phyloP scores from a whole-genome alignment of 2,113 vertebrate species.

The Notechis scutatus region DNA sequence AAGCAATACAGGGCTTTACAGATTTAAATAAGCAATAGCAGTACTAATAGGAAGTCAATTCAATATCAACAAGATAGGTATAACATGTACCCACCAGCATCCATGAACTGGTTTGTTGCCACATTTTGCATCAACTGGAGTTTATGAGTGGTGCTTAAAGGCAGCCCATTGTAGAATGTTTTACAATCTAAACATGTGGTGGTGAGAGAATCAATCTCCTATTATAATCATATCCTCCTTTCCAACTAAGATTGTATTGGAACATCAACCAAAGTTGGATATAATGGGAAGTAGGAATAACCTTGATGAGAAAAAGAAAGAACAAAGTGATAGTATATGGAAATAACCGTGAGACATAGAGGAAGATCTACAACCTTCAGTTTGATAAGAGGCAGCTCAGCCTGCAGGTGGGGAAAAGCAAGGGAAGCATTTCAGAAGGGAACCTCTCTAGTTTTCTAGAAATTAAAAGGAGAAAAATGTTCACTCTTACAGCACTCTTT shows the following conservation, averaged over 20 bases:
- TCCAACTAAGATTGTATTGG: not conserved
- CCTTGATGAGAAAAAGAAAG: not conserved
- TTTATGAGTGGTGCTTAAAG: not conserved
- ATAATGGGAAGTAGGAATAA: not conserved
- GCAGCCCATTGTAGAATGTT: not conserved
- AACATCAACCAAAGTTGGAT: not conserved
- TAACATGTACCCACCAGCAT: not conserved
- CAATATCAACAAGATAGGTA: not conserved
- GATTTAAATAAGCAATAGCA: not conserved
- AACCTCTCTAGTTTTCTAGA: not conserved
- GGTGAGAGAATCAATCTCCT: not conserved
- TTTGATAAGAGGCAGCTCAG: not conserved
- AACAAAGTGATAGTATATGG: not conserved
- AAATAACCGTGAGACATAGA: not conserved
- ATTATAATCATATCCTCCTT: not conserved
- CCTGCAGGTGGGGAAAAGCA: not conserved
- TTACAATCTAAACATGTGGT: not conserved
- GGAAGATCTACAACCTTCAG: not conserved
- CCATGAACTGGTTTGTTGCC: not conserved
- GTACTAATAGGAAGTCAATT: not conserved
- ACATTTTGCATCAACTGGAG: not conserved
- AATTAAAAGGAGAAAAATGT: not conserved
- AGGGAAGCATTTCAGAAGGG: not conserved
- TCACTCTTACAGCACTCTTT: not conserved
- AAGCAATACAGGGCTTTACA: not conserved